Base-by-base conservation (phyloP, 92 coral and sea anemone genomes). In the Zoanthus sansibaricus region DNA sequence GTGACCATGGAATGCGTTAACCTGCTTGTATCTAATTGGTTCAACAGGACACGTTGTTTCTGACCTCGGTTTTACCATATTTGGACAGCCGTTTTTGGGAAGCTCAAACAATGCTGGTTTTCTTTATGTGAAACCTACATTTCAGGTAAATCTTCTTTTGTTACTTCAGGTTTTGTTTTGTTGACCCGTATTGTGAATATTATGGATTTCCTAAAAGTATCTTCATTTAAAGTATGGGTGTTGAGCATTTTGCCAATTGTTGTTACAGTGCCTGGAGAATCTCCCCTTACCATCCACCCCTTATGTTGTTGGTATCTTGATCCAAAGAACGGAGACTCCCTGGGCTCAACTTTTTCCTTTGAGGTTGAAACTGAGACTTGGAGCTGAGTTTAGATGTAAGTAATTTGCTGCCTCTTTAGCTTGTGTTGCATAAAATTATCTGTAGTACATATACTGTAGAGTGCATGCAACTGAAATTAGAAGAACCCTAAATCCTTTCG, bases 311-410 rank as follows among this genome's bases (percentile, higher is more conserved):
- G 99, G 99, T 13, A 75, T 96, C 7, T 88, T 96, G 69, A 92
- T 96, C 55, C 91, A 92, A 87, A 93, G 99, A 75, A 90, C 83
- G 14, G 99, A 96, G 88, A 92, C 98, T 1, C 98, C 99, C 2
- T 97, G 99, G 99, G 99, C 98, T n/a, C 99, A 97, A 71, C 94
- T 97, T 21, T 97, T 97, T 78, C 99, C 99, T 17, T 83, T 97
- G 73, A 89, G 99, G 71, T 96, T 97, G 44, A 94, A 93, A 83
- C 66, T 97, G 52, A 94, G 99, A 68, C 96, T 97, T 72, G 99
- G 99, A 69, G 98, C 99, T 30, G 98, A 93, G 93, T 97, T 92
- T 84, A 90, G 98, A 90, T 97, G 99, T 97, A 86, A 91, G 99
- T 86, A 49, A 49, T 9, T 11, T 5, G 7, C 9, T 49, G 55